phyloP scores from a whole-genome alignment of 2,113 vertebrate genomes.

The Solenodon paradoxus region DNA sequence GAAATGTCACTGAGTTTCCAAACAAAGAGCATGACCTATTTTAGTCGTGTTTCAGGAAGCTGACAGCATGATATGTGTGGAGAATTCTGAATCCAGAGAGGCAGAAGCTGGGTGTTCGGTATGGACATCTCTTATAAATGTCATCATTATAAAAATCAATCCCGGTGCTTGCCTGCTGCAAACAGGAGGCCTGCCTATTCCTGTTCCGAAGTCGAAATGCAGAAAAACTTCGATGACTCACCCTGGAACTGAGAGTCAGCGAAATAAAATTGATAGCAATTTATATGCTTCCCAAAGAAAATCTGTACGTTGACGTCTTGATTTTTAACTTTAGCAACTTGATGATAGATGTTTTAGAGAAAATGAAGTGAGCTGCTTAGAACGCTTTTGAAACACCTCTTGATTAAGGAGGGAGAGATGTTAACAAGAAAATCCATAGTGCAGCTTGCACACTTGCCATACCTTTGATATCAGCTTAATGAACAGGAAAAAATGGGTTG shows the following conservation, averaged over 20 bases:
- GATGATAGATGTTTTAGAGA: background rate
- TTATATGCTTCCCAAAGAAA: background rate
- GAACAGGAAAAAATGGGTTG: background rate
- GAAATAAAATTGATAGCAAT: background rate
- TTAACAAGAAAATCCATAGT: background rate
- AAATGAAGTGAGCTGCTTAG: background rate
- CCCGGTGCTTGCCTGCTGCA: background rate
- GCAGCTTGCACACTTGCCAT: rapidly evolving
- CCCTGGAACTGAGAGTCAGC: background rate
- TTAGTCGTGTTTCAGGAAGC: no score
- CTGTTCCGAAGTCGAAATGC: background rate
- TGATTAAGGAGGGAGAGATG: background rate
- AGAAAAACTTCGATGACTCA: rapidly evolving
- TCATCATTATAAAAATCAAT: background rate
- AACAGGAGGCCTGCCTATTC: background rate
- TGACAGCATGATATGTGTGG: background rate
- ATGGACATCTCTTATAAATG: background rate
- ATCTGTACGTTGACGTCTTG: background rate
- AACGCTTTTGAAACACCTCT: background rate
- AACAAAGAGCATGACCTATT: background rate
- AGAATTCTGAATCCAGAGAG: background rate
- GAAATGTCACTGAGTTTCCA: background rate
- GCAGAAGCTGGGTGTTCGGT: no score
- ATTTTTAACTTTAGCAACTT: background rate
- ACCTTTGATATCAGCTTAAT: background rate